Evolutionary conservation across 2,113 vertebrate genomes (phyloP).

Genomic region (Genyomyrus donnyi): DNA sequence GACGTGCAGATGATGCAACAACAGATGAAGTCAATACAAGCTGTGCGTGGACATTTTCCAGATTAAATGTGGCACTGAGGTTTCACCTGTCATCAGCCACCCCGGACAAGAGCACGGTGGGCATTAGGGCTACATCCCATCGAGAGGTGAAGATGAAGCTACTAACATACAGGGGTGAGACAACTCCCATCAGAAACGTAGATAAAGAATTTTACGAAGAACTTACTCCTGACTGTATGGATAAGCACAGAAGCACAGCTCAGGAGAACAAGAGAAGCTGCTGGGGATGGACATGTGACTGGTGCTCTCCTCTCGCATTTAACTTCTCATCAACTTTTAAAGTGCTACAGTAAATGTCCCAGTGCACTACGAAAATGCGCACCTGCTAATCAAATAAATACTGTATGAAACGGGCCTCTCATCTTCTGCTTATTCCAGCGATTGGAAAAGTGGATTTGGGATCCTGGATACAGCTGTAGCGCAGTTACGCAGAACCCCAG

Average conservation of each 20-base stretch:
- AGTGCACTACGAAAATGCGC: neutral
- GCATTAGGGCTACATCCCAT: neutral
- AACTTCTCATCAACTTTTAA: neutral
- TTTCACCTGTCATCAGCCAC: conserved; percentile 5
- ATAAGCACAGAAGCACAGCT: neutral
- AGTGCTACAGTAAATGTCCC: neutral
- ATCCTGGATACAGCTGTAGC: neutral
- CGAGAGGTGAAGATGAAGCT: neutral
- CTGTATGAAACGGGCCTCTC: neutral
- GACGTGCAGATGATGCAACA: neutral
- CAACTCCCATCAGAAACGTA: neutral
- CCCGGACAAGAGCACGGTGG: neutral
- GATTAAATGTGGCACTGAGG: conserved; percentile 8
- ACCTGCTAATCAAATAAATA: conserved; percentile 3
- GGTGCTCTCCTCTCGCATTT: neutral
- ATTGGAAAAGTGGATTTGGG: neutral
- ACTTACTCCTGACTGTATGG: neutral
- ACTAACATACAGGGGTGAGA: neutral
- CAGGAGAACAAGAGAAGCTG: neutral
- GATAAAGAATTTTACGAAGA: neutral
- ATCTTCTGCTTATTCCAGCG: neutral
- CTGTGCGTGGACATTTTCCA: neutral
- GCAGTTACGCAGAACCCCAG: neutral
- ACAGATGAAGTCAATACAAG: neutral
- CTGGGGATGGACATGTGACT: neutral